Evolutionary conservation across 2,113 vertebrate species (phyloP).

Genomic region (Lagenorhynchus albirostris): DNA sequence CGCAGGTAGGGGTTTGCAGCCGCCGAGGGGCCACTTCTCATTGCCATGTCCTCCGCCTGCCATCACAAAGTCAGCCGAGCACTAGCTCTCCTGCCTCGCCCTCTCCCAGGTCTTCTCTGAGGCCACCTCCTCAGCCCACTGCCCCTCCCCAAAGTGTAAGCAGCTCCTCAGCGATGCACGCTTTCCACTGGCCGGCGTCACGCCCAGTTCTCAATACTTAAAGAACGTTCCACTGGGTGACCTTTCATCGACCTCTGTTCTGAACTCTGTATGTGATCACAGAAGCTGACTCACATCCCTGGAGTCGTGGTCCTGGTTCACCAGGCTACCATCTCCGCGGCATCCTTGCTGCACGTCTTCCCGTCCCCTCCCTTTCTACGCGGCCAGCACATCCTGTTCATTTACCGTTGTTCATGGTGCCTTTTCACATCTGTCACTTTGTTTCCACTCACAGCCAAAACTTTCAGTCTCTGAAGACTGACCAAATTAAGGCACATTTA

Average conservation of each 20-base stretch:
- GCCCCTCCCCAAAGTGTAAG: fast-evolving
- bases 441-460: not conserved
- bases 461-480: not conserved
- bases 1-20: not conserved
- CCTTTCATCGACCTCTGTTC: not conserved
- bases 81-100: fast-evolving
- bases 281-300: not conserved
- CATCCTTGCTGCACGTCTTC: not conserved
- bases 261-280: not conserved
- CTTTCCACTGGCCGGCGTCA: not conserved
- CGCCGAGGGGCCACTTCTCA: fast-evolving
- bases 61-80: fast-evolving
- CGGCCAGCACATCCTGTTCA: not conserved
- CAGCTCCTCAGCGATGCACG: fast-evolving
- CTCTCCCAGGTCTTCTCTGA: not conserved
- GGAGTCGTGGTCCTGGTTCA: too few relatives aligned
- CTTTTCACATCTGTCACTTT: not conserved
- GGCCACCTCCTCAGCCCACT: too few relatives aligned
- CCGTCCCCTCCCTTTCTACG: too few relatives aligned
- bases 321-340: not conserved
- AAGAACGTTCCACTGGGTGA: not conserved
- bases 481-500: not conserved
- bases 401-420: fast-evolving
- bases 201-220: not conserved
- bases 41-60: fast-evolving